Conservation (phyloP, 2,888 invertebrate species). For the Drosophila buzzatii region DNA sequence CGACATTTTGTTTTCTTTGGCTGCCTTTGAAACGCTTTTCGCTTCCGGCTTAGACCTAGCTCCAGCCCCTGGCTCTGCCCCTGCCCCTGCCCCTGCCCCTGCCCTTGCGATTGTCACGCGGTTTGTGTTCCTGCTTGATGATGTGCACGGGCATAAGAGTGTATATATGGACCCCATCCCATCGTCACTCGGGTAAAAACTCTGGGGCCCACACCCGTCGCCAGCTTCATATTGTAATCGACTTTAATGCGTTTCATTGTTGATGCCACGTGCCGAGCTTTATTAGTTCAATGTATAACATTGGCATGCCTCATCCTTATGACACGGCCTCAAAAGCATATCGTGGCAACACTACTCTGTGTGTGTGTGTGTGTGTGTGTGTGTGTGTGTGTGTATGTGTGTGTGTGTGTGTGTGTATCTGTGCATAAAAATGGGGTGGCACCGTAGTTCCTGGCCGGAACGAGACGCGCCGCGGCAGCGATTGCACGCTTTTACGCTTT, state of each 20-base stretch:
- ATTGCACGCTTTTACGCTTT: constrained; percentile 85
- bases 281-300: constrained; percentile 84
- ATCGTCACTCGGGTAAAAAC: constrained; percentile 9
- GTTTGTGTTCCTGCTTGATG: constrained; percentile 62
- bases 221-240: constrained; percentile 84
- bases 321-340: constrained; percentile 40
- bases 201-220: constrained; percentile 13
- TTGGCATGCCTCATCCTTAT: constrained; percentile 61
- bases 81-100: constrained; percentile 6
- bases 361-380: constrained; percentile 13
- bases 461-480: constrained; percentile 59
- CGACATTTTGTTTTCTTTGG: constrained; percentile 4
- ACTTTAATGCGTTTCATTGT: constrained; percentile 86
- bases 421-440: constrained; percentile 36
- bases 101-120: constrained; percentile 19
- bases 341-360: constrained; percentile 4
- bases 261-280: constrained; percentile 85
- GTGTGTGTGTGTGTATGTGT: not conserved
- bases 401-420: constrained; percentile 31
- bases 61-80: not conserved
- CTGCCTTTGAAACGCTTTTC: constrained; percentile 26
- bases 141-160: constrained; percentile 34
- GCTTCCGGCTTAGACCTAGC: constrained; percentile 17
- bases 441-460: constrained; percentile 39
- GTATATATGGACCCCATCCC: constrained; percentile 15